Percentiles rank a stretch among this genome's conserved stretches.
These are phyloP conservation scores for Corbicula japonica DNA, from an alignment of 2,888 invertebrate genomes.

Conservation along the genomic window DNA sequence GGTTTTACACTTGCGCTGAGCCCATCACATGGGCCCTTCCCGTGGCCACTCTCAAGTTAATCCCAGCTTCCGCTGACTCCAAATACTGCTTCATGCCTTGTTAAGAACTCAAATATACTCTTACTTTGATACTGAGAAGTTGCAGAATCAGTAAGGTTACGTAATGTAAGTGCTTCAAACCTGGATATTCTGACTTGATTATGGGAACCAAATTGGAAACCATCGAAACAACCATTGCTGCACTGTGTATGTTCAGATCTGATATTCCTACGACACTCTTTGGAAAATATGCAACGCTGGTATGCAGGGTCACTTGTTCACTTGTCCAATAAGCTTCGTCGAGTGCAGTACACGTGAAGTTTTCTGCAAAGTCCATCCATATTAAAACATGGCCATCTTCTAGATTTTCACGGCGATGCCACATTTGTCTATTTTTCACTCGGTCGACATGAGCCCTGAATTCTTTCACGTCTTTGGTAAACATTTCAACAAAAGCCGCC, in stretches of 20 bases:
- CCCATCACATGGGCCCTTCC: slow-evolving; percentile 64
- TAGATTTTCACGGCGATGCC: slow-evolving; percentile 43
- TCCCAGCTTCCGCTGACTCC: slow-evolving; percentile 57
- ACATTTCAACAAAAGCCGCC: slow-evolving; percentile 21
- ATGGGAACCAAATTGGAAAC: too few species aligned
- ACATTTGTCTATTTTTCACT: slow-evolving; percentile 37
- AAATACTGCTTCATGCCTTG: slow-evolving; percentile 46
- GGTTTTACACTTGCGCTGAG: slow-evolving; percentile 54
- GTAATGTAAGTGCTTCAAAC: too few species aligned
- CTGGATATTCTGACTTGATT: slow-evolving; percentile 1
- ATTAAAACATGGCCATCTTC: slow-evolving; percentile 35
- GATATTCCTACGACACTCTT: slow-evolving; percentile 2
- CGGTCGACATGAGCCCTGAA: slow-evolving; percentile 35
- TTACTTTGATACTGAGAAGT: slow-evolving; percentile 62
- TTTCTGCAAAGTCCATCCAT: slow-evolving; percentile 64
- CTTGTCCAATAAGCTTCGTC: slow-evolving; percentile 37
- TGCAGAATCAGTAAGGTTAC: slow-evolving; percentile 60
- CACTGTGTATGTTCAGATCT: background rate
- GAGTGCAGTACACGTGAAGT: slow-evolving; percentile 47
- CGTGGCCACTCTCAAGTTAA: slow-evolving; percentile 61
- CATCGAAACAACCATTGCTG: background rate
- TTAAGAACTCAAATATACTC: slow-evolving; percentile 47
- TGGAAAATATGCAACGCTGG: background rate
- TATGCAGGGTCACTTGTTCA: slow-evolving; percentile 11
- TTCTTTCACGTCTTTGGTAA: slow-evolving; percentile 23